Conservation (phyloP, 2,113 vertebrate genomes). For the Malaclemys terrapin region DNA sequence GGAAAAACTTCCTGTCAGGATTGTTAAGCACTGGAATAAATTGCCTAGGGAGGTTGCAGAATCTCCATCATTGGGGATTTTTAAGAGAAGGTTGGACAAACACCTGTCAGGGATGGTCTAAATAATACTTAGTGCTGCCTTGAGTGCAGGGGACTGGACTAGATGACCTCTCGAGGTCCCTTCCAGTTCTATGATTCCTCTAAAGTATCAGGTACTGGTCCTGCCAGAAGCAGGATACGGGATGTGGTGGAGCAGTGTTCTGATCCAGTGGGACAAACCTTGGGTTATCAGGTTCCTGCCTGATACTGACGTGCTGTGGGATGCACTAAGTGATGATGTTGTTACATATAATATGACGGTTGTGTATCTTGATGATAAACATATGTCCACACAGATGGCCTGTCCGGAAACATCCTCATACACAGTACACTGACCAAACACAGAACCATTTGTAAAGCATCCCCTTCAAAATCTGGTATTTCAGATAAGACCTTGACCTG, state of each 20-base stretch:
- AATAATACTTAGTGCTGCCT: too few species aligned
- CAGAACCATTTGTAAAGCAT: not conserved
- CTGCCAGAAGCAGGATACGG: rapidly evolving
- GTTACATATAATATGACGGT: rapidly evolving
- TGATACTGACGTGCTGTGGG: rapidly evolving
- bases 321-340: rapidly evolving
- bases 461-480: rapidly evolving
- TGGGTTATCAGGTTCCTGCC: too few species aligned
- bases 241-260: not conserved
- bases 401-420: not conserved
- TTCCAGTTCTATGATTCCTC: not conserved
- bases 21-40: too few species aligned
- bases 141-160: too few species aligned
- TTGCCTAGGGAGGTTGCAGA: too few species aligned
- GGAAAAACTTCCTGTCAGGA: too few species aligned
- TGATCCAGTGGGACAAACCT: not conserved
- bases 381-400: slow-evolving; percentile 17
- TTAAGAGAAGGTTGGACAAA: too few species aligned
- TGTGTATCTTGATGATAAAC: not conserved
- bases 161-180: too few species aligned
- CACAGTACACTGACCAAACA: not conserved
- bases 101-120: too few species aligned
- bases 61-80: too few species aligned
- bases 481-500: rapidly evolving
- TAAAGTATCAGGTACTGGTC: rapidly evolving